A percentile compares a stretch with the other conserved stretches of the same genome.
Evolutionary conservation across 2,888 invertebrate species (phyloP).

Genomic region (Heliconius charithonia): DNA sequence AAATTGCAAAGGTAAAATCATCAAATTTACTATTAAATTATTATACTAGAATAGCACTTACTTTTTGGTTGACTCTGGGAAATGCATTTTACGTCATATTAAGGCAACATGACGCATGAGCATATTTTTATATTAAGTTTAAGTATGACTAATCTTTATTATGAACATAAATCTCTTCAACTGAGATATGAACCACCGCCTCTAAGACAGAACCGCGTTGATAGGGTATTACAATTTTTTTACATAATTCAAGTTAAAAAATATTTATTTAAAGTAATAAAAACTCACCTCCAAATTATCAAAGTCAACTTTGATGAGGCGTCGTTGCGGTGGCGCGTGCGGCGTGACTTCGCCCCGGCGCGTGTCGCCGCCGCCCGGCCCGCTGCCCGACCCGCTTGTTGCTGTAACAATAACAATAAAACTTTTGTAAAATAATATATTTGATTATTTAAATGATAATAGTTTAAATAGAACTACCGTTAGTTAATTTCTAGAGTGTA

Average conservation of each 20-base stretch:
- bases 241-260: not conserved
- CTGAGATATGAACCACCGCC: not conserved
- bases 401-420: conserved; percentile 64
- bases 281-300: conserved; percentile 86
- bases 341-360: conserved; percentile 84
- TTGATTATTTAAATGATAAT: not conserved
- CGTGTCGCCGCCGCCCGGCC: conserved; percentile 75
- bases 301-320: conserved; percentile 94
- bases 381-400: conserved; percentile 69
- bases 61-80: too few species aligned
- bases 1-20: too few species aligned
- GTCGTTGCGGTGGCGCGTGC: conserved; percentile 81
- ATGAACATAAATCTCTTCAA: not conserved
- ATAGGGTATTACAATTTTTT: not conserved
- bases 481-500: not conserved
- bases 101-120: too few species aligned
- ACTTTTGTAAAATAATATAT: not conserved
- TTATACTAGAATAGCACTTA: too few species aligned
- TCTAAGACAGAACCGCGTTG: not conserved
- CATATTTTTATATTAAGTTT: too few species aligned
- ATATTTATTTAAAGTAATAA: not conserved
- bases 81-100: too few species aligned
- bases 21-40: too few species aligned
- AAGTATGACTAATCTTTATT: too few species aligned
- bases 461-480: not conserved